phyloP scores from a whole-genome alignment of 2,113 vertebrate genomes.

The Otolemur garnettii region DNA sequence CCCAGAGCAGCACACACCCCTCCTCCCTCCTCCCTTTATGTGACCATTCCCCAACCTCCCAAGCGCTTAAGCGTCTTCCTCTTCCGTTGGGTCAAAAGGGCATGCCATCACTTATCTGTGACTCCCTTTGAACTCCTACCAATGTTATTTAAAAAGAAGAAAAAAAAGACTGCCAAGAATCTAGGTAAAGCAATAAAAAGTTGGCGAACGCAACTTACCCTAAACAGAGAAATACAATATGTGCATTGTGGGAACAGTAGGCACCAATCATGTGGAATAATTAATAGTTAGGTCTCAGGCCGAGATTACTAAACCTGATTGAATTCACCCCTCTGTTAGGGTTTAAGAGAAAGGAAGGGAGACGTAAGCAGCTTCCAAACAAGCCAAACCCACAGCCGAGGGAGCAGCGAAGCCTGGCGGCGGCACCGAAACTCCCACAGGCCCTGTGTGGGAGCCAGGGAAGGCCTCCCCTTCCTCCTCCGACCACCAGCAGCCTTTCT shows the following conservation, averaged over 20 bases:
- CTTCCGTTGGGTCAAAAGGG: conserved; percentile 21
- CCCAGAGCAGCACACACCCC: neutral
- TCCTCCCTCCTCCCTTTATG: fast-evolving
- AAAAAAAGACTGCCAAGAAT: conserved; percentile 70
- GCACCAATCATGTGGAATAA: conserved; percentile 83
- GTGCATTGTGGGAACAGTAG: conserved; percentile 65
- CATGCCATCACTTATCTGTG: neutral
- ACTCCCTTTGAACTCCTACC: conserved; percentile 75
- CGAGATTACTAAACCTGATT: conserved; percentile 60
- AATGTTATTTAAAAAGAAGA: conserved; percentile 57
- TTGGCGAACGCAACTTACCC: conserved; percentile 66
- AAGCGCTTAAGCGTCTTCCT: neutral
- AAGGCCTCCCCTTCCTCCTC: neutral
- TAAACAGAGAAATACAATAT: conserved; percentile 77
- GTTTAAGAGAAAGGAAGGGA: conserved; percentile 1
- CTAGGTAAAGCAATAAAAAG: conserved; percentile 79
- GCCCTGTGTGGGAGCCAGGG: neutral
- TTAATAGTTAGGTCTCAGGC: conserved; percentile 73
- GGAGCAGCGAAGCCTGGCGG: conserved; percentile 48
- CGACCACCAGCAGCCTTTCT: neutral
- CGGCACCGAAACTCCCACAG: fast-evolving
- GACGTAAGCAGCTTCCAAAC: neutral
- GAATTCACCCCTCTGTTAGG: conserved; percentile 51
- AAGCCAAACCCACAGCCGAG: neutral
- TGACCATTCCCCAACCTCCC: neutral